Conservation (phyloP, 2,113 vertebrate species). For the Coracopsis vasa region DNA sequence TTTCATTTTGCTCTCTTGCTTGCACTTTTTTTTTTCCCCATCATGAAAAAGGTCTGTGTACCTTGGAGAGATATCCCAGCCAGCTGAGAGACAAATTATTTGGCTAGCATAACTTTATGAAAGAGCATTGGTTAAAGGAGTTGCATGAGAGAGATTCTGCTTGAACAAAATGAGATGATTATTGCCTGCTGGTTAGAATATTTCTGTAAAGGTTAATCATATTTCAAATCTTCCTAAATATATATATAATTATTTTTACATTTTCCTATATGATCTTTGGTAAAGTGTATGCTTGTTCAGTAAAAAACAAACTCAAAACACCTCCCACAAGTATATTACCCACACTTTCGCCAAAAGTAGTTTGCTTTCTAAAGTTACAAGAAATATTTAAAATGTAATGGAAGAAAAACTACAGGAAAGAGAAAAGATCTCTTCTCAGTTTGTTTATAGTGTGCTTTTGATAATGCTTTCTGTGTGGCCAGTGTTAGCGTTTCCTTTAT, state of each 20-base stretch:
- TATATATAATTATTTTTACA: neutral
- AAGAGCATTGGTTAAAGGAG: constrained; percentile 2
- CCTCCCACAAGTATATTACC: neutral
- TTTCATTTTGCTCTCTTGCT: neutral
- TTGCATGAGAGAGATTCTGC: neutral
- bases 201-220: neutral
- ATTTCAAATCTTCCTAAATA: constrained; percentile 9
- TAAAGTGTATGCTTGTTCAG: neutral
- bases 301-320: neutral
- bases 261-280: neutral
- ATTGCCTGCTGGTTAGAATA: neutral
- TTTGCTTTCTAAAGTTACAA: constrained; percentile 10
- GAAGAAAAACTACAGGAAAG: neutral
- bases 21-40: neutral
- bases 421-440: neutral
- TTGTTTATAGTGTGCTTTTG: neutral
- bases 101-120: constrained; percentile 39
- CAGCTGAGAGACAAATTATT: constrained; percentile 41
- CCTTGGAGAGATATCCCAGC: constrained; percentile 34
- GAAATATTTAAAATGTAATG: constrained; percentile 13
- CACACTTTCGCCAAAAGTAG: neutral
- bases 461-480: neutral
- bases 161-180: constrained; percentile 4
- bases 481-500: neutral
- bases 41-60: neutral